A percentile compares a stretch with the other conserved stretches of the same genome.
phyloP scores from a whole-genome alignment of 2,888 invertebrate genomes.

The Pyrochroa serraticornis region DNA sequence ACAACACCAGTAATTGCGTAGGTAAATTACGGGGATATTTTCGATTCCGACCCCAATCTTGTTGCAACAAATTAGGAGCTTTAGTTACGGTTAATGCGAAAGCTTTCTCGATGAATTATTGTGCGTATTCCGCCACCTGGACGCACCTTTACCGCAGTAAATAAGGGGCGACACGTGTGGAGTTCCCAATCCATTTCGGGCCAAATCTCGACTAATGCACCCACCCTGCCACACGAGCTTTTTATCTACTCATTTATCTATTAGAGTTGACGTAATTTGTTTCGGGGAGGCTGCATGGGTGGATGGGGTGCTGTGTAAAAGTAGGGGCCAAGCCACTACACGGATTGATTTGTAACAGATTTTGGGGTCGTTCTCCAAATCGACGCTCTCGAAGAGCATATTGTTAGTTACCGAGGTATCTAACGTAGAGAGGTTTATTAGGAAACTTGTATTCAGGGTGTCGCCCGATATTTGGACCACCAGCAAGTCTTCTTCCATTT shows the following conservation, averaged over 20 bases:
- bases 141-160: constrained; percentile 36
- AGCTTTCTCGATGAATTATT: constrained; percentile 40
- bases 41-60: constrained; percentile 4
- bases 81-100: constrained; percentile 26
- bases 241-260: constrained; percentile 45
- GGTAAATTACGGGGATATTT: background rate
- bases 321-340: too few species aligned
- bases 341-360: too few species aligned
- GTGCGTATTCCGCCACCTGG: constrained; percentile 48
- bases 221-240: constrained; percentile 24
- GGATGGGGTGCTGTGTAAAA: too few species aligned
- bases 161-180: too few species aligned
- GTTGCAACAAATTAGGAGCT: constrained; percentile 13
- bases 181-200: background rate
- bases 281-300: constrained; percentile 17
- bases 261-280: constrained; percentile 44
- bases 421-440: too few species aligned
- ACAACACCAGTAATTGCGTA: background rate
- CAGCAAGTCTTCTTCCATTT: too few species aligned
- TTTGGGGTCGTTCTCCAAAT: too few species aligned
- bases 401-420: too few species aligned
- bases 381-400: too few species aligned
- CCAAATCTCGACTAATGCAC: constrained; percentile 19
- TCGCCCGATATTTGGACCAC: too few species aligned
- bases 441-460: too few species aligned